Conservation (phyloP, 2,888 invertebrate species). For the Platypus cylindrus region DNA sequence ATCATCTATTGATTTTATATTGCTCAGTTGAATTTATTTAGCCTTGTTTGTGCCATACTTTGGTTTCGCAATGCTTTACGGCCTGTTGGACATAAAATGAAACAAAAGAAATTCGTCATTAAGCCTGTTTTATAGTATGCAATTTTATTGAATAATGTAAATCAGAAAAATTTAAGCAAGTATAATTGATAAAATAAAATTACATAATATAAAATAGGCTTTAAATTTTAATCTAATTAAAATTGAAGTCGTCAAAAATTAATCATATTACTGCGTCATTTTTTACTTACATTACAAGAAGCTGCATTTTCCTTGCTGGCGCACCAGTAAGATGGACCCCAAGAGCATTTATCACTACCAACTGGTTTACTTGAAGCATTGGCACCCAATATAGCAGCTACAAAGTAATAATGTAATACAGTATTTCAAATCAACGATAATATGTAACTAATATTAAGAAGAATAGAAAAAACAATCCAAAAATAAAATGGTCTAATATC, state of each 20-base stretch:
- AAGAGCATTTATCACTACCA: conserved; percentile 11
- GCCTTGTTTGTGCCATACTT: conserved; percentile 12
- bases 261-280: neutral
- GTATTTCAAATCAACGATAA: too few species aligned
- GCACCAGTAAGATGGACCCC: conserved; percentile 11
- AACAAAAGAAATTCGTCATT: neutral
- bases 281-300: conserved; percentile 10
- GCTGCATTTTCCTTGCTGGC: conserved; percentile 6
- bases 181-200: neutral
- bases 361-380: neutral
- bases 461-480: too few species aligned
- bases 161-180: too few species aligned
- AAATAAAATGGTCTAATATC: too few species aligned
- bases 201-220: neutral
- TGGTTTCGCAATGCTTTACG: conserved; percentile 8
- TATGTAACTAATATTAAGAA: too few species aligned
- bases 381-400: neutral
- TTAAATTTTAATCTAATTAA: neutral
- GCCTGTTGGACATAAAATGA: conserved; percentile 6
- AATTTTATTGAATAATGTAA: neutral
- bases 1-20: too few species aligned
- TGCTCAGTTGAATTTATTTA: too few species aligned
- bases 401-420: neutral
- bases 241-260: neutral
- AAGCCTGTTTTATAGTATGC: neutral